phyloP scores from a whole-genome alignment of 2,888 invertebrate species.

The Ceriagrion tenellum region DNA sequence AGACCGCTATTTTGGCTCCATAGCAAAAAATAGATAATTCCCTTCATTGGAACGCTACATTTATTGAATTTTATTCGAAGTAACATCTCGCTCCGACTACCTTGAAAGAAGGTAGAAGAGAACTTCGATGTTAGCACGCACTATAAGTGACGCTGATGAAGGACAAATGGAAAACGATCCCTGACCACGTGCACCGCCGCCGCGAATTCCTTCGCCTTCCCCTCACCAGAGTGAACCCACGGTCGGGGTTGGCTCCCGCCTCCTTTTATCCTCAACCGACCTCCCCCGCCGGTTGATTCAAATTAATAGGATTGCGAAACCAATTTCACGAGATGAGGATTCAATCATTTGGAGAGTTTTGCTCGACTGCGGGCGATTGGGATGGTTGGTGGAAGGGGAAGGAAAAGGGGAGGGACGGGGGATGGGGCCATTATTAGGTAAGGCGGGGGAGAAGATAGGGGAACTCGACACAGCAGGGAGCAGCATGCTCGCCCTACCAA shows the following conservation, averaged over 20 bases:
- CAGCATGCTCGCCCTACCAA: too few species aligned
- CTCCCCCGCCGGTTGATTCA: not conserved
- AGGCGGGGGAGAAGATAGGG: not conserved
- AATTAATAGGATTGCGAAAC: slow-evolving; percentile 61
- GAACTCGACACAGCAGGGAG: too few species aligned
- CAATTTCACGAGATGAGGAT: slow-evolving; percentile 45
- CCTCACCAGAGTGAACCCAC: not conserved
- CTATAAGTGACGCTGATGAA: not conserved
- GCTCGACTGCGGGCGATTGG: not conserved
- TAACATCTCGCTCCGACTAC: too few species aligned
- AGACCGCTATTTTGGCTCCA: too few species aligned
- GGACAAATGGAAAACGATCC: not conserved
- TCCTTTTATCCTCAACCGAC: not conserved
- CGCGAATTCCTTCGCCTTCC: not conserved
- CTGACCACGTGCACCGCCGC: not conserved
- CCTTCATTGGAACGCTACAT: too few species aligned
- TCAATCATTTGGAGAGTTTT: slow-evolving; percentile 42
- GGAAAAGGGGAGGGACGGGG: not conserved
- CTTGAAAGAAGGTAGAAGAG: not conserved
- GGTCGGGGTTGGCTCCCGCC: not conserved
- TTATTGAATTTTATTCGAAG: too few species aligned
- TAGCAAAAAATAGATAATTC: too few species aligned
- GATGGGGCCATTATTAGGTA: not conserved
- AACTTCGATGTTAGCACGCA: not conserved
- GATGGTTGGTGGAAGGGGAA: not conserved